Conservation (phyloP, 1,140 invertebrate genomes). For the Panulirus ornatus region DNA sequence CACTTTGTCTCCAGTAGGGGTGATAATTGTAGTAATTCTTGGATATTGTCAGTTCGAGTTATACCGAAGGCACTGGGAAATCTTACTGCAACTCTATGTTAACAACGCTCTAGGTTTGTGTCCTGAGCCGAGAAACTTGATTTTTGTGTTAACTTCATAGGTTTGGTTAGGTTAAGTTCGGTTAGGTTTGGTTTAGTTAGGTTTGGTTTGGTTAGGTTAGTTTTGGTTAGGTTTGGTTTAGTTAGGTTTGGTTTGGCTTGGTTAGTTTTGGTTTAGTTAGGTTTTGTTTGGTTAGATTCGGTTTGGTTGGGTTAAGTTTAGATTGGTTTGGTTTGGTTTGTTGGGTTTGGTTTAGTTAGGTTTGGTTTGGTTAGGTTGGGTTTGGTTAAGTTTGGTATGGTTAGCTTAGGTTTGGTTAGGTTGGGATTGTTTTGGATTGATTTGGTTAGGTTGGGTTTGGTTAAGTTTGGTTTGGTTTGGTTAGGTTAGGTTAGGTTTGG, state of each 20-base stretch:
- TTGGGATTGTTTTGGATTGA: neutral
- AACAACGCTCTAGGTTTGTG: too few species aligned
- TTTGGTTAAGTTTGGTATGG: slow-evolving; percentile 21
- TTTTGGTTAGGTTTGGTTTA: slow-evolving; percentile 35
- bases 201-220: slow-evolving; percentile 14
- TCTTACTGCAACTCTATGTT: too few species aligned
- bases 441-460: neutral
- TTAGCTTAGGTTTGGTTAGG: slow-evolving; percentile 6
- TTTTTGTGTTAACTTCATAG: too few species aligned
- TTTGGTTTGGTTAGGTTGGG: slow-evolving; percentile 30
- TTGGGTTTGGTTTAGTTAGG: slow-evolving; percentile 22
- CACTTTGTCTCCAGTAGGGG: too few species aligned
- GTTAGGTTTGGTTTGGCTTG: slow-evolving; percentile 19
- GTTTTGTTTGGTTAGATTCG: slow-evolving; percentile 28
- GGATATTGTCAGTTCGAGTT: too few species aligned
- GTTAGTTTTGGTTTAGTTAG: slow-evolving; percentile 35
- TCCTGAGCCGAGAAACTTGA: too few species aligned
- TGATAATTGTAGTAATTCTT: too few species aligned
- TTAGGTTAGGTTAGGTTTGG: slow-evolving; percentile 7
- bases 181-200: slow-evolving; percentile 21
- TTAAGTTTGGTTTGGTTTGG: slow-evolving; percentile 1
- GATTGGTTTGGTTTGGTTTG: slow-evolving; percentile 13
- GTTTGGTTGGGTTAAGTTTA: neutral
- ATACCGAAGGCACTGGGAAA: too few species aligned
- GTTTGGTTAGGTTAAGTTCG: neutral